Base-by-base conservation (phyloP, 2,797 vertebrate genomes). In the Phalanger gymnotis region DNA sequence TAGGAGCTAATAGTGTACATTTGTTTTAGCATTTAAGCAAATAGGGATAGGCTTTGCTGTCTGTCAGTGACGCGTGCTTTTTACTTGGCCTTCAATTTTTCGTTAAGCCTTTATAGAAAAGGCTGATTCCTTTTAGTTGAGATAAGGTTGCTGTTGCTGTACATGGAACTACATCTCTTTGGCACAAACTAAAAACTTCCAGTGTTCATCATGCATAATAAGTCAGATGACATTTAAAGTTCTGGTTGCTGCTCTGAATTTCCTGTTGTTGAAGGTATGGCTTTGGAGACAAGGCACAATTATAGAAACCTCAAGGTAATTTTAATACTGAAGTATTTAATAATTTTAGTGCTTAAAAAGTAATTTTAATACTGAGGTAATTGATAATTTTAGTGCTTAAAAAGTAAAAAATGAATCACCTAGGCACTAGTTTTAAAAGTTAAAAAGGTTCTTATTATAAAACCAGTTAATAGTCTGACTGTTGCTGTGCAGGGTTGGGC, bases 81-180 rank as follows among this genome's bases (percentile, higher is more conserved):
- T 95, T 94, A 34, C 13, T n/a, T 90, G 81, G 91, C 73, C 40
- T 96, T 87, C 54, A 93, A 47, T 94, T 96, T 92, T 47, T 34
- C 13, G 0, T 94, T 55, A 91, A 40, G 2, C 40, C 9, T 51
- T 87, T 47, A 51, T 47, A 87, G 19, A 51, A 87, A 7, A 94
- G 93, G 31, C 11, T 93, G 93, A 53, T 94, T 73, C 87, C 3
- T 93, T 73, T 92, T 87, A 55, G 56, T 95, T 94, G 47, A 87
- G 22, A 14, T 73, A 30, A 51, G 47, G 53, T 54, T 51, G 95
- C 27, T 58, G 3, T 95, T 96, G 54, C 53, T 96, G 54, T 53
- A 94, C 57, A 16, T 94, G 91, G 57, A 96, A 94, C 51, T 96
- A 25, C 90, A 54, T 95, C 96, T 95, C 96, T 97, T 95, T 94